Evolutionary conservation across 2,113 vertebrate species (phyloP), one percentile per base, ranked within the genome.

Genomic region (Hippocampus comes): DNA sequence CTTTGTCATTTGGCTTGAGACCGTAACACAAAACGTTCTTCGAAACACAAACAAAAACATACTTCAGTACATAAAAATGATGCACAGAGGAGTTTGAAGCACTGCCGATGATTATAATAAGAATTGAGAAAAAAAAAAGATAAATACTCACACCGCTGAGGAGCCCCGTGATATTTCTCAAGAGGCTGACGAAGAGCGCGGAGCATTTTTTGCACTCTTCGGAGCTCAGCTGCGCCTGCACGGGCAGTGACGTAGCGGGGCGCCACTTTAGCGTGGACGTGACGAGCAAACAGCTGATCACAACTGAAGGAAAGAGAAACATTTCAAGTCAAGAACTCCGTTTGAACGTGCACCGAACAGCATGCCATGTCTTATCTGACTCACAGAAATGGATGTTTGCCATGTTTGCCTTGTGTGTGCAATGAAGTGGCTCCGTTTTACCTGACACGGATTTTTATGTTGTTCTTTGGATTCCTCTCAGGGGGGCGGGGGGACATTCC

Each of bases 141-240:
- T 4, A 12, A n/a, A 34, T 81, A 87, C 87, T 89, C 65, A 91
- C 90, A 9, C 18, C 74, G 1, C 51, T 21, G 21, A 86, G 73
- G 2, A 85, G 68, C 0, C 23, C 25, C 0, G 2, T 53, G 68
- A 82, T 11, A 0, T 72, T 73, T 0, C 18, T 1, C 60, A 85
- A 81, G 21, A 91, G 88, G 15, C 0, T 23, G 73, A 1, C 81
- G 72, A 82, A 85, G 34, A 78, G 78, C 34, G 0, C 0, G 0
- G 77, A 4, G 57, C 80, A 87, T 0, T 60, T 12, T 21, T 0
- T 48, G 49, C 59, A 51, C 3, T 14, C 15, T 0, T 68, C 69
- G 1, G 74, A 0, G 73, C 38, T 27, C 63, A 2, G 15, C 6
- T 61, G 27, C 9, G n/a, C 5, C 23, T 1, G 49, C 75, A 84